Base-by-base conservation (phyloP, 2,113 vertebrate species). In the Rallus limicola region DNA sequence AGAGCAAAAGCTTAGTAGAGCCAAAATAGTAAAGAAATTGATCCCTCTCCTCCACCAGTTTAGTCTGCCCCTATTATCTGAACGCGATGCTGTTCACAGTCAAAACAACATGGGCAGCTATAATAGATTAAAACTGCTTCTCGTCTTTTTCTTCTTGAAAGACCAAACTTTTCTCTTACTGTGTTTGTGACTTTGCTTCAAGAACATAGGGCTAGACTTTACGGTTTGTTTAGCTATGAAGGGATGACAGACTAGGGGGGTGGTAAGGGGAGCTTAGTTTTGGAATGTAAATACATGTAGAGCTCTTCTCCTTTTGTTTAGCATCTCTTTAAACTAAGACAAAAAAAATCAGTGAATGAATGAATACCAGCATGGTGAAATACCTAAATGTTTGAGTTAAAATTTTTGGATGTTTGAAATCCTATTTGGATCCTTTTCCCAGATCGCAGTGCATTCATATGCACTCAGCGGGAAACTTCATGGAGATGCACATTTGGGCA, bases 321-420 rank as follows among this genome's bases (percentile, higher is more conserved):
- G 98, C 95, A 98, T 98, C 98, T 98, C 97, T 98, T 98, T 98
- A 98, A 98, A 98, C 98, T 98, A 98, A 98, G 98, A 98, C 98
- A 98, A 98, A 98, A 97, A 98, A 98, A 98, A 98, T 98, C 97
- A 98, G 97, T 97, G 98, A 98, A 98, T 98, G 98, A 98, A 98
- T 98, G 98, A 98, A 98, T 98, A 98, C 98, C 98, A 98, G 98
- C 97, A 97, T 98, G 98, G 97, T 97, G 97, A 98, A 98, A 98
- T 98, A 98, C 98, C 98, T 98, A 98, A 98, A 98, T 98, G 67
- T 69, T 69, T 69, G 98, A 98, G 98, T 98, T 98, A 98, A 98
- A 98, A 98, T 98, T 98, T 98, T 98, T 98, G 98, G 98, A 97
- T 98, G 98, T 98, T 98, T 98, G 98, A 98, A 98, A 98, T 98